Evolutionary conservation across 2,888 invertebrate species (phyloP).

Genomic region (Platycnemis pennipes): DNA sequence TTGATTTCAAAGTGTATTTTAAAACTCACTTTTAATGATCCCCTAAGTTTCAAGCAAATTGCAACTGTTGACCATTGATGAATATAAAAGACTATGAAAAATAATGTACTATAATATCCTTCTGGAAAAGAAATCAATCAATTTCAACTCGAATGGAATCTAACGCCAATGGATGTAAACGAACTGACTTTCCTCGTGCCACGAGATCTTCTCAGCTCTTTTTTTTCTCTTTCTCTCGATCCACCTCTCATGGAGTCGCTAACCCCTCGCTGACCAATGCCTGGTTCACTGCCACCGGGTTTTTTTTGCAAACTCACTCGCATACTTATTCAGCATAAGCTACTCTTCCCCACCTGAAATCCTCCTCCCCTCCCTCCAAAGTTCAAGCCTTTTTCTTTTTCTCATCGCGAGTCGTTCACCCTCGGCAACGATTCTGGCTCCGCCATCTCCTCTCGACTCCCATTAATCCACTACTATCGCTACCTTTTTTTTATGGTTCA

Average conservation of each 20-base stretch:
- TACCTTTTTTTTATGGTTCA: background rate
- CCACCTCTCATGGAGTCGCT: constrained; percentile 39
- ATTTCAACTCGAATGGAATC: background rate
- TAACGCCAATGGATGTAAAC: background rate
- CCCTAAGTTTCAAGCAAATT: no score
- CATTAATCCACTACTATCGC: constrained; percentile 29
- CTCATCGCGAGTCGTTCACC: constrained; percentile 46
- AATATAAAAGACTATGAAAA: no score
- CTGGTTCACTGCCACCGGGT: constrained; percentile 28
- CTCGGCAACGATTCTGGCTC: background rate
- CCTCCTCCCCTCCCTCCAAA: background rate
- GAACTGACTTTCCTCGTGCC: background rate
- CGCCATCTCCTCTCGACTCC: background rate
- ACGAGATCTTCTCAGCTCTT: background rate
- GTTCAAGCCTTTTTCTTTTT: constrained; percentile 11
- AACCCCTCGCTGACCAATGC: constrained; percentile 52
- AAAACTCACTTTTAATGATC: no score
- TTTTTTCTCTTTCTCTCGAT: background rate
- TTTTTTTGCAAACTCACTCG: constrained; percentile 33
- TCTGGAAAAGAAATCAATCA: background rate
- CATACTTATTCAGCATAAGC: constrained; percentile 21
- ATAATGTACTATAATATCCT: background rate
- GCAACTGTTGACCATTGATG: no score
- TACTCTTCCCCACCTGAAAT: background rate
- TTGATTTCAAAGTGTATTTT: no score